Evolutionary conservation across 2,113 vertebrate genomes (phyloP).

Genomic region (Melospiza melodia): DNA sequence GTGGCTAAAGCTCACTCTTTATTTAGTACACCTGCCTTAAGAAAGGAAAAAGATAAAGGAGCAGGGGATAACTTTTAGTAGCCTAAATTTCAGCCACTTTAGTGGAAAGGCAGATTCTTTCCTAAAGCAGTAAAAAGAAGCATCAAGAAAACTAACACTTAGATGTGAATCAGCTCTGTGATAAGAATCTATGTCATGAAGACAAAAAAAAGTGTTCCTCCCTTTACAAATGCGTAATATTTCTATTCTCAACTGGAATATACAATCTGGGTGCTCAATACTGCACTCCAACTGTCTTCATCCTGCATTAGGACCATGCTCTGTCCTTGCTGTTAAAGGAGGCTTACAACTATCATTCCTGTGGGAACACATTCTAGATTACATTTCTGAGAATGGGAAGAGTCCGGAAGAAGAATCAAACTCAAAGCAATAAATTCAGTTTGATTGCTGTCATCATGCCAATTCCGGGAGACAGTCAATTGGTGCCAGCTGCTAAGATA

Average conservation of each 20-base stretch:
- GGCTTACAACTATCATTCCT: background rate
- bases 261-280: background rate
- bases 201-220: background rate
- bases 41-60: background rate
- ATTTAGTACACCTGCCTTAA: background rate
- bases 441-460: conserved; percentile 66
- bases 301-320: background rate
- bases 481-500: conserved; percentile 58
- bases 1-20: background rate
- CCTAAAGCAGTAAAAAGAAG: background rate
- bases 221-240: background rate
- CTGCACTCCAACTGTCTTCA: background rate
- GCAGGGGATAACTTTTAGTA: background rate
- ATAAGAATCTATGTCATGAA: background rate
- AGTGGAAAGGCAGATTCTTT: background rate
- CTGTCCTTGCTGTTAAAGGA: background rate
- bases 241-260: background rate
- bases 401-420: conserved; percentile 54
- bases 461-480: conserved; percentile 45
- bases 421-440: conserved; percentile 56
- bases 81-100: background rate
- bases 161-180: background rate
- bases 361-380: conserved; percentile 29
- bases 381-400: conserved; percentile 61
- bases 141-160: background rate